Evolutionary conservation across 92 coral and sea anemone genomes (phyloP).

Genomic region (Phymanthus crucifer): DNA sequence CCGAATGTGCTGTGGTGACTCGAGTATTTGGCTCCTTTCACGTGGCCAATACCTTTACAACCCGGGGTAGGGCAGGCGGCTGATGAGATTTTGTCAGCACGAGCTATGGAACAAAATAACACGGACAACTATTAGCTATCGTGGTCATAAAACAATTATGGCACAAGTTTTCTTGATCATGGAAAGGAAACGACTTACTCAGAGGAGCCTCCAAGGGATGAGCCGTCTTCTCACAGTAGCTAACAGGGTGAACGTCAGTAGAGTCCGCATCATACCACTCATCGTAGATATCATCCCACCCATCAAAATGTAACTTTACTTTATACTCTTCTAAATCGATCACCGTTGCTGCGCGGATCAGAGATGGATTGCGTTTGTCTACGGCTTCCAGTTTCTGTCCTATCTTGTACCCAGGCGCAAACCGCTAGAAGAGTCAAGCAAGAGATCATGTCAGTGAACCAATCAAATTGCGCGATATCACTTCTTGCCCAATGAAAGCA

Average conservation of each 20-base stretch:
- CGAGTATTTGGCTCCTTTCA: constrained; percentile 97
- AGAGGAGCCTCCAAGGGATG: constrained; percentile 72
- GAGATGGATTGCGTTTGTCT: constrained; percentile 89
- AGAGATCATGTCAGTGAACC: too few relatives aligned
- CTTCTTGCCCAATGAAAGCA: too few relatives aligned
- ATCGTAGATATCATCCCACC: constrained; percentile 97
- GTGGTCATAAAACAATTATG: not conserved
- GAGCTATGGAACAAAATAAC: constrained; percentile 50
- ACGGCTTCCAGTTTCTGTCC: constrained; percentile 92
- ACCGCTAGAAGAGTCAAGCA: constrained; percentile 45
- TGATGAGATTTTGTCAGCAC: constrained; percentile 88
- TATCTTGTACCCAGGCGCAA: constrained; percentile 66
- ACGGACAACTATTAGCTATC: not conserved
- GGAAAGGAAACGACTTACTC: constrained; percentile 31
- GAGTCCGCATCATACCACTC: constrained; percentile 92
- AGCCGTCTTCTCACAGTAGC: constrained; percentile 67
- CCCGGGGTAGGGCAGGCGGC: constrained; percentile 99
- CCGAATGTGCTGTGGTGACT: constrained; percentile 99
- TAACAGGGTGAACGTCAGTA: constrained; percentile 60
- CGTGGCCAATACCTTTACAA: constrained; percentile 98
- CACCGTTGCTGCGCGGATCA: constrained; percentile 86
- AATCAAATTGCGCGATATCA: too few relatives aligned
- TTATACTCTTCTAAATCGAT: constrained; percentile 76
- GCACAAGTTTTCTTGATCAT: not conserved
- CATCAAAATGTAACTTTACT: constrained; percentile 90